Base-by-base conservation (phyloP, 2,113 vertebrate species). In the Bujurquina vittata region DNA sequence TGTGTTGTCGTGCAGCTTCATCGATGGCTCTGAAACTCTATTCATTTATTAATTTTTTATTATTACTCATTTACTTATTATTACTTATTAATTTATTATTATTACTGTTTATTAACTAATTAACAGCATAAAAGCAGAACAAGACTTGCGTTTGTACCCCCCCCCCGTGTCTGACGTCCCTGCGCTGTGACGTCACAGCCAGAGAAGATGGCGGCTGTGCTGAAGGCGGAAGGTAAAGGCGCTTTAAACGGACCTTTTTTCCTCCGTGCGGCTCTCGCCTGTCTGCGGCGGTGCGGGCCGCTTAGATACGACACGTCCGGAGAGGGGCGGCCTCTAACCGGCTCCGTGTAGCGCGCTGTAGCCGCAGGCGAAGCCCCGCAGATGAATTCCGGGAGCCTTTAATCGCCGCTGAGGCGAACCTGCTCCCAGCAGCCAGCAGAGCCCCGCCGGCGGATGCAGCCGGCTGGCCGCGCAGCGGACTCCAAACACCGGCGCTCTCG, bases 181-280 rank as follows among this genome's bases (percentile, higher is more conserved):
- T 67, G 59, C 80, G 84, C 37, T n/a, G 46, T 91, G 92, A 93
- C 87, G 89, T 92, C 78, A 91, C 15, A 74, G 58, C 22, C 3
- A 59, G 65, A 92, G 79, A 94, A 94, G 84, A 93, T 93, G 92
- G 92, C 93, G 76, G 76, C 79, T 22, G 89, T 79, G 83, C 80
- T 75, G 89, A 89, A 93, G 87, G 93, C 90, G 90, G 91, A 92
- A 93, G 90, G 89, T 90, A 91, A 91, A 73, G 52, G 35, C 69
- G 77, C 79, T 83, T 55, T 81, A 74, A 72, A 77, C 75, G 17
- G 72, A 7, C 29, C 33, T 75, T 17, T 79, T 31, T 29, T 1
- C n/a, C 14, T 6, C 20, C 5, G 1, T 4, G 4, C 58, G 7
- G 33, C 56, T n/a, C 4, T 10, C 61, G 17, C 0, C 4, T 59